Evolutionary conservation across 2,113 vertebrate species (phyloP), one percentile per base, ranked within the genome.

Genomic region (Dicrurus megarhynchus): DNA sequence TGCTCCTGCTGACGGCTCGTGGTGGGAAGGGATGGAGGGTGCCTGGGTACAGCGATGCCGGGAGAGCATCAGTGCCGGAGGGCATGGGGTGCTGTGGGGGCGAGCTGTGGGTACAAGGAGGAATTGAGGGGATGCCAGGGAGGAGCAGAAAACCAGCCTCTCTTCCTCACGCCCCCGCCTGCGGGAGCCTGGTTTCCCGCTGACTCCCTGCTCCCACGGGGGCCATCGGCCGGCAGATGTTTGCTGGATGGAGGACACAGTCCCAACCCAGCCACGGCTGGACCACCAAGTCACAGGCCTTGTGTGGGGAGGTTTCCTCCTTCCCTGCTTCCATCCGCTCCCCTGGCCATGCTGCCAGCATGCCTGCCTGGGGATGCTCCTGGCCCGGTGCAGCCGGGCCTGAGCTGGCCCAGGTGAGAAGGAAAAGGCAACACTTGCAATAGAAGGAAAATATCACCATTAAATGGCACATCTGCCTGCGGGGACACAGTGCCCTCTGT

Each of bases 1-100:
- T 2, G 3, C 23, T 75, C 19, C 73, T 0, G 1, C 1, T 0
- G 1, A 11, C 37, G 39, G 20, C 15, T 42, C 0, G 0, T 3
- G 2, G 17, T 24, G 37, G 32, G 41, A 4, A 20, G 57, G 63
- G 46, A 50, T 65, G 56, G 32, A 65, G 35, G 3, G 4, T 5
- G 5, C 12, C 32, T 3, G 13, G 30, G 22, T 15, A 5, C 13
- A 0, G 65, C 5, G 3, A 2, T 13, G 44, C 46, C 0, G 2
- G 65, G 86, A 82, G 53, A 85, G 27, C 90, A 65, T 20, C 16
- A 5, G 63, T 57, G 67, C 78, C 71, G 63, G 57, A 1, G 61
- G 46, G 20, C 3, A 1, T 3, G 37, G 50, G 59, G 39, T 13
- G 39, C 28, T 37, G 42, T 1, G 1, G 26, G 44, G 19, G 11